Conservation (phyloP, 2,113 vertebrate species). For the Embiotoca jacksoni region DNA sequence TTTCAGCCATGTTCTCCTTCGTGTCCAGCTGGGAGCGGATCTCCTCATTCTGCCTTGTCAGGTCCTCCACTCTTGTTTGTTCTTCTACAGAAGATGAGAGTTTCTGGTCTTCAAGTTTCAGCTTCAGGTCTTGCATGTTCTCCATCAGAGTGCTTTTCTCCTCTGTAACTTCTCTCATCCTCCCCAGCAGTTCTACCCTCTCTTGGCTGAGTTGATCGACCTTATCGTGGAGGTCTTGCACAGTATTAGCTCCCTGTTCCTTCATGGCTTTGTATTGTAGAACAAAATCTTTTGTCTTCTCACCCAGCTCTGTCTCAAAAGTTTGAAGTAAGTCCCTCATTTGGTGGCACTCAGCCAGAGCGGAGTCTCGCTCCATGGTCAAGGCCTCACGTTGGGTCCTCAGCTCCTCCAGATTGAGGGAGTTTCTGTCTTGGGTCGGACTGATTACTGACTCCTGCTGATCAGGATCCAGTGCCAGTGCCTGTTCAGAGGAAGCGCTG, state of each 20-base stretch:
- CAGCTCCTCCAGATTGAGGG: conserved; percentile 80
- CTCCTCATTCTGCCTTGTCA: conserved; percentile 84
- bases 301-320: conserved; percentile 88
- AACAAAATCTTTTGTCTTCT: conserved; percentile 90
- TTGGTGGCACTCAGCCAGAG: conserved; percentile 85
- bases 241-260: conserved; percentile 87
- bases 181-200: conserved; percentile 85
- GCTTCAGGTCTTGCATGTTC: conserved; percentile 79
- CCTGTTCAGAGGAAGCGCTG: conserved; percentile 77
- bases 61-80: conserved; percentile 64
- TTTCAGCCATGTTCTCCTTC: conserved; percentile 83
- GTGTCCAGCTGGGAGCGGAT: conserved; percentile 76
- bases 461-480: conserved; percentile 64
- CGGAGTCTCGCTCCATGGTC: conserved; percentile 88
- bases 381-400: conserved; percentile 85
- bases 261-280: conserved; percentile 90
- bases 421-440: conserved; percentile 27
- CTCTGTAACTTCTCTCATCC: conserved; percentile 79
- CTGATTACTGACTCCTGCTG: conserved; percentile 55
- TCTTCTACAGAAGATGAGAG: conserved; percentile 45
- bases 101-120: conserved; percentile 78
- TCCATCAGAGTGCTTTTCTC: conserved; percentile 87
- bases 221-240: conserved; percentile 89
- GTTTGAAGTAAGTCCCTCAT: conserved; percentile 87
- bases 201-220: conserved; percentile 86